Conservation (phyloP, 2,888 invertebrate species). For the Leucophenga montana region DNA sequence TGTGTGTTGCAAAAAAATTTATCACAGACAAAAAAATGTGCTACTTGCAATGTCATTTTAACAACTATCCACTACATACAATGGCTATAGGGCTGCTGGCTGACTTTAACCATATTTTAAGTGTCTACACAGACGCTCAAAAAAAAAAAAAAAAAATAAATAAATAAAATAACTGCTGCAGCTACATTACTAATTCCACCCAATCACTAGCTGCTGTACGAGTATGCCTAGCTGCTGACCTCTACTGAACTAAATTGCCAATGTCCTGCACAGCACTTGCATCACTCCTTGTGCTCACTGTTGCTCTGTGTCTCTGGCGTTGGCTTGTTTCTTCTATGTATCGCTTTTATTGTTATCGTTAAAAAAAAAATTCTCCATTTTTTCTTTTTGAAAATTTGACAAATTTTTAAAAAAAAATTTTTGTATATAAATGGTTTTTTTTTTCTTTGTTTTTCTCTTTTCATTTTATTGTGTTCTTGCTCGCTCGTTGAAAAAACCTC, state of each 20-base stretch:
- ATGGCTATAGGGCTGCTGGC: no score
- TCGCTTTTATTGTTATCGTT: constrained; percentile 45
- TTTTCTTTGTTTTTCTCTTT: constrained; percentile 49
- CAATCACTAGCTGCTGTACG: no score
- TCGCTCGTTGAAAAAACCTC: constrained; percentile 50
- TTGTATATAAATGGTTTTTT: constrained; percentile 38
- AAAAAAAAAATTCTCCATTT: constrained; percentile 34
- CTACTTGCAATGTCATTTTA: no score
- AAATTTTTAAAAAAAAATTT: constrained; percentile 39
- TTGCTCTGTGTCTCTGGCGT: constrained; percentile 28
- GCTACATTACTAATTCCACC: no score
- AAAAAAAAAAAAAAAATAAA: no score
- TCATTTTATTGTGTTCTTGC: constrained; percentile 63
- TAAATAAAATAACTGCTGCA: no score
- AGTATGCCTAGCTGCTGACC: constrained; percentile 26
- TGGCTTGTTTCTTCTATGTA: constrained; percentile 22
- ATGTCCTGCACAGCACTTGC: constrained; percentile 16
- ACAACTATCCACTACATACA: no score
- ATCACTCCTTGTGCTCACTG: constrained; percentile 32
- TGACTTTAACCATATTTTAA: no score
- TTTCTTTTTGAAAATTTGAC: constrained; percentile 37
- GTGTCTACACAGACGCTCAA: no score
- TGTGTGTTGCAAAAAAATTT: constrained; percentile 18
- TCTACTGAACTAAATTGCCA: constrained; percentile 24
- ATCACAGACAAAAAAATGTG: no score